A percentile compares a stretch with the other conserved stretches of the same genome.
Evolutionary conservation across 1,140 invertebrate species (phyloP).

Genomic region (Lanistes nyassanus): DNA sequence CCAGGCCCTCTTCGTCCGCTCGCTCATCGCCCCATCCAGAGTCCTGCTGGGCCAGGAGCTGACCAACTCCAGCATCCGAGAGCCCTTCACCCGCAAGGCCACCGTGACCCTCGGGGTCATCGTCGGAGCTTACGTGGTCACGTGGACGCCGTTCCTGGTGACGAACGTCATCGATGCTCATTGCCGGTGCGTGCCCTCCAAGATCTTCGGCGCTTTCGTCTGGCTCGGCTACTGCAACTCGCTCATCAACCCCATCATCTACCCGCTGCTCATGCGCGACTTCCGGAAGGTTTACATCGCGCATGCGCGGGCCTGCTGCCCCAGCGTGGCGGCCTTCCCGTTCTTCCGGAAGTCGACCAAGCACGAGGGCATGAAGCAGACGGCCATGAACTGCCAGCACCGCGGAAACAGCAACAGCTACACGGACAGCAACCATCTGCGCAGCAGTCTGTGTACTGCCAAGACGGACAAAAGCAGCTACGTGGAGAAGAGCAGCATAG

Average conservation of each 20-base stretch:
- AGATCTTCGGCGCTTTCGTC: constrained; percentile 51
- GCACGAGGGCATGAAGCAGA: neutral
- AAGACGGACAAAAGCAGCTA: neutral
- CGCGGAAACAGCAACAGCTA: constrained; percentile 6
- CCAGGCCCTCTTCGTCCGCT: constrained; percentile 53
- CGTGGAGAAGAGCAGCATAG: neutral
- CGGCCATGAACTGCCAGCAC: neutral
- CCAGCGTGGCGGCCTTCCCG: constrained; percentile 40
- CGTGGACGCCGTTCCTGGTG: constrained; percentile 98
- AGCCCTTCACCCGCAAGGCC: constrained; percentile 59
- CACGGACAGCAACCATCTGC: constrained; percentile 5
- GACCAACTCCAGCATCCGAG: constrained; percentile 49
- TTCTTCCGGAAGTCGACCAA: constrained; percentile 16
- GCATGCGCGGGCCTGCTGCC: constrained; percentile 42
- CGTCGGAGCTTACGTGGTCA: constrained; percentile 86
- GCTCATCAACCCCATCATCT: constrained; percentile 97
- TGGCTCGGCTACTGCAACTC: constrained; percentile 97
- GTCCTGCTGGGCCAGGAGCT: constrained; percentile 54
- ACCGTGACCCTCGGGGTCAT: constrained; percentile 62
- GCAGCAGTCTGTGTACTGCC: constrained; percentile 1
- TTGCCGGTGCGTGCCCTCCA: constrained; percentile 72
- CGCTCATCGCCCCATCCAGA: constrained; percentile 48
- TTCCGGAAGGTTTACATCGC: constrained; percentile 86
- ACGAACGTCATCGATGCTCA: constrained; percentile 94
- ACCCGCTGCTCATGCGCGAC: constrained; percentile 97